These are phyloP conservation scores for Girardinus metallicus DNA, from an alignment of 2,797 vertebrate genomes.

Conservation along the genomic window DNA sequence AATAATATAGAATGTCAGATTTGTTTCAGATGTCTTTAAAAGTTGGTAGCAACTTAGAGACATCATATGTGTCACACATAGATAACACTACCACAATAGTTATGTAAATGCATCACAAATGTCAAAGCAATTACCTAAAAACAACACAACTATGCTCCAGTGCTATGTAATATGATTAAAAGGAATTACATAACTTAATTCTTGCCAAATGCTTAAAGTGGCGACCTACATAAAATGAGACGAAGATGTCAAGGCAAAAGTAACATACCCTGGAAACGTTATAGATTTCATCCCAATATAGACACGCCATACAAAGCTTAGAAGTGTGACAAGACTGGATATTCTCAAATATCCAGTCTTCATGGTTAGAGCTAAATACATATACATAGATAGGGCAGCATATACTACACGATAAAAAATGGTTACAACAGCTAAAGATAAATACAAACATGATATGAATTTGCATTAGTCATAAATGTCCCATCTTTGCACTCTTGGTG, in stretches of 20 bases:
- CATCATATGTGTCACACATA: neutral
- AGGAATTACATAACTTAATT: neutral
- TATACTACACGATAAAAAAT: neutral
- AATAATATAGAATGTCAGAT: neutral
- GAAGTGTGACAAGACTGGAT: neutral
- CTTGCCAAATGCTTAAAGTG: neutral
- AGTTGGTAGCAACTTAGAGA: neutral
- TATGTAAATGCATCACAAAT: neutral
- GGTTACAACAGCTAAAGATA: neutral
- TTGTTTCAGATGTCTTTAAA: neutral
- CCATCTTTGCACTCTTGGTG: slow-evolving; percentile 23
- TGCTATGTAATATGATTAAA: neutral
- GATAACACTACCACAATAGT: neutral
- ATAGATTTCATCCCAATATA: neutral
- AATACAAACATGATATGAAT: slow-evolving; percentile 14
- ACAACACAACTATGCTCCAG: neutral
- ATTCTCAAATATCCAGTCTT: neutral
- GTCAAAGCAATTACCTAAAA: neutral
- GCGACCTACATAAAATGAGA: neutral
- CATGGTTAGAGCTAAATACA: neutral
- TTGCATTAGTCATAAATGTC: slow-evolving; percentile 4
- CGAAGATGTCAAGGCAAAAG: neutral
- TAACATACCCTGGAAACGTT: neutral
- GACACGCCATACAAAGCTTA: neutral
- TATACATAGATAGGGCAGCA: neutral